Conservation (phyloP, 2,888 invertebrate genomes). For the Hylaea fasciaria region DNA sequence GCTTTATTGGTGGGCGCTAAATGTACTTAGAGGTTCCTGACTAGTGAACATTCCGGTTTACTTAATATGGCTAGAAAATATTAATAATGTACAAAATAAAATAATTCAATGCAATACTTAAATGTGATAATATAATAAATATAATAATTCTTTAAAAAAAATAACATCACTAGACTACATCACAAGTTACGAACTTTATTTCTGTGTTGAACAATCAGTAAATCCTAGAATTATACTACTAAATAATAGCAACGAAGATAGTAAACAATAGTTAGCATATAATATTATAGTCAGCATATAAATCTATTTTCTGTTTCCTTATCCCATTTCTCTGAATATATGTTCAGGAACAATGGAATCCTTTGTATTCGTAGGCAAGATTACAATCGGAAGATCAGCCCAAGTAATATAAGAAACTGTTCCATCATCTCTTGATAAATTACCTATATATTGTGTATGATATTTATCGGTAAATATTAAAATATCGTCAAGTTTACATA, state of each 20-base stretch:
- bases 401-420: conserved; percentile 8
- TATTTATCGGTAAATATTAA: too few species aligned
- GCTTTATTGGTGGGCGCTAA: too few species aligned
- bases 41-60: too few species aligned
- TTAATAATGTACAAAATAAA: too few species aligned
- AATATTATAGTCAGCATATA: conserved; percentile 12
- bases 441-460: too few species aligned
- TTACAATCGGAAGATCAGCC: conserved; percentile 28
- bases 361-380: conserved; percentile 27
- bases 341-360: conserved; percentile 28
- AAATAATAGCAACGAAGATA: background rate
- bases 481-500: too few species aligned
- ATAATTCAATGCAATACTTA: too few species aligned
- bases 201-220: background rate
- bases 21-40: too few species aligned
- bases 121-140: too few species aligned
- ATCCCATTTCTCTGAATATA: conserved; percentile 19
- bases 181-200: background rate
- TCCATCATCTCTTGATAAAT: background rate
- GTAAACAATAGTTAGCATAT: conserved; percentile 7
- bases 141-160: too few species aligned
- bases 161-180: too few species aligned
- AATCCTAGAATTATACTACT: background rate
- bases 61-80: too few species aligned
- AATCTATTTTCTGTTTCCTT: conserved; percentile 27